phyloP scores from a whole-genome alignment of 2,113 vertebrate species.

The Malurus elegans region DNA sequence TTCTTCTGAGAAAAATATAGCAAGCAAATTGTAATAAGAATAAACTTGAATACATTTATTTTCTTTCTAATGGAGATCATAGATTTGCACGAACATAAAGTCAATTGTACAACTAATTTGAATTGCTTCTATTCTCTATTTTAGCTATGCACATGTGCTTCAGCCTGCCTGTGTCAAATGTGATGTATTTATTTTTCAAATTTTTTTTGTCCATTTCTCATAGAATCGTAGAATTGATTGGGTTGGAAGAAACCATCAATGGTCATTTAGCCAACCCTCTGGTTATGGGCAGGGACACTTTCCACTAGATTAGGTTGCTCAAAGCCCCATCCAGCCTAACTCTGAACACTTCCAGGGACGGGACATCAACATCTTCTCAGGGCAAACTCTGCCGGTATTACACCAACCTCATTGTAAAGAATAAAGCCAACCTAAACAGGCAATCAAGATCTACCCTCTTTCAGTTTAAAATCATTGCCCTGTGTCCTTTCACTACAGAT shows the following conservation, averaged over 20 bases:
- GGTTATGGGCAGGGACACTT: background rate
- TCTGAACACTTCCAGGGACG: background rate
- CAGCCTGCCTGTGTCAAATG: background rate
- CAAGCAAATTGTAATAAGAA: background rate
- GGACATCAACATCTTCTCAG: rapidly evolving
- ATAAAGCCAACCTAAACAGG: background rate
- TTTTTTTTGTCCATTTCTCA: background rate
- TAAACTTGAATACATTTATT: background rate
- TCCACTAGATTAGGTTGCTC: background rate
- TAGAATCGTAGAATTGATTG: background rate
- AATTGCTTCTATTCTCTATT: background rate
- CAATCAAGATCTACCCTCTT: background rate
- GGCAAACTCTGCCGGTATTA: background rate
- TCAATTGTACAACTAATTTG: background rate
- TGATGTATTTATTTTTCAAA: background rate
- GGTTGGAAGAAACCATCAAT: background rate
- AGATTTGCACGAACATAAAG: background rate
- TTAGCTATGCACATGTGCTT: background rate
- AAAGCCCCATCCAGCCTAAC: background rate
- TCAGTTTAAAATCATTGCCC: background rate
- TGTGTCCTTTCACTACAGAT: background rate
- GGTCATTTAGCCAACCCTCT: rapidly evolving
- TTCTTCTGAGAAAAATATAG: background rate
- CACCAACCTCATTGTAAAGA: rapidly evolving
- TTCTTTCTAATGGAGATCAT: background rate